A percentile compares a stretch with the other conserved stretches of the same genome.
phyloP scores from a whole-genome alignment of 2,888 invertebrate genomes.

The Chesias legatella region DNA sequence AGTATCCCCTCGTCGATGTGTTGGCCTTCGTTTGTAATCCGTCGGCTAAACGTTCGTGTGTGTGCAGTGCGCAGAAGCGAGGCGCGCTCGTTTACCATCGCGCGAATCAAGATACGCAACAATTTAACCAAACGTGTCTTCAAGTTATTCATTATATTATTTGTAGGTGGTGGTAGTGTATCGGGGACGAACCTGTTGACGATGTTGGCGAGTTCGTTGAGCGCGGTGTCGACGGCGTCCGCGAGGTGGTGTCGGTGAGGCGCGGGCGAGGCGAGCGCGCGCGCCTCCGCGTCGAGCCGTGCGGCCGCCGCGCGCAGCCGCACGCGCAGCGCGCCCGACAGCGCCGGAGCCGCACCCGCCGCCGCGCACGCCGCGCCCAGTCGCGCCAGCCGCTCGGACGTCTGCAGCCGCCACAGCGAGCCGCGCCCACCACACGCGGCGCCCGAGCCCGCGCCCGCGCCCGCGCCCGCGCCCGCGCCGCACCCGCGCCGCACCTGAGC shows the following conservation, averaged over 20 bases:
- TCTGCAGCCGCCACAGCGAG: constrained; percentile 69
- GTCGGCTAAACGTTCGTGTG: too few species aligned
- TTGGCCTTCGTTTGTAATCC: too few species aligned
- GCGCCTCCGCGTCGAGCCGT: constrained; percentile 59
- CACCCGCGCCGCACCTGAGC: constrained; percentile 53
- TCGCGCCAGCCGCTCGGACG: constrained; percentile 82
- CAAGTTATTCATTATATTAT: too few species aligned
- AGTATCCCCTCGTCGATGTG: too few species aligned
- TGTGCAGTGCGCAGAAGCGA: too few species aligned
- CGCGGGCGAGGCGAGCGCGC: constrained; percentile 57
- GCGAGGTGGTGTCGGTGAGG: constrained; percentile 83
- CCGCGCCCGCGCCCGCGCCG: constrained; percentile 26
- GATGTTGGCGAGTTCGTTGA: constrained; percentile 85
- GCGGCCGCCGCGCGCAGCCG: constrained; percentile 62
- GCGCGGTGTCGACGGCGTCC: constrained; percentile 80
- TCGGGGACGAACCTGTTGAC: constrained; percentile 80
- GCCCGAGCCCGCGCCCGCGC: too few species aligned
- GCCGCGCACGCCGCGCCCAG: constrained; percentile 92
- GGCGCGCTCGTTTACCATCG: too few species aligned
- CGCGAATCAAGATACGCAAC: too few species aligned
- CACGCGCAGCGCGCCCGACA: constrained; percentile 83
- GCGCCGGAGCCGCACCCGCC: constrained; percentile 85
- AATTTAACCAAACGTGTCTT: too few species aligned
- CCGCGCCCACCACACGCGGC: constrained; percentile 61
- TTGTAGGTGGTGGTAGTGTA: too few species aligned